Base-by-base conservation (phyloP, 2,797 vertebrate genomes). In the Gymnopithys bicolor region DNA sequence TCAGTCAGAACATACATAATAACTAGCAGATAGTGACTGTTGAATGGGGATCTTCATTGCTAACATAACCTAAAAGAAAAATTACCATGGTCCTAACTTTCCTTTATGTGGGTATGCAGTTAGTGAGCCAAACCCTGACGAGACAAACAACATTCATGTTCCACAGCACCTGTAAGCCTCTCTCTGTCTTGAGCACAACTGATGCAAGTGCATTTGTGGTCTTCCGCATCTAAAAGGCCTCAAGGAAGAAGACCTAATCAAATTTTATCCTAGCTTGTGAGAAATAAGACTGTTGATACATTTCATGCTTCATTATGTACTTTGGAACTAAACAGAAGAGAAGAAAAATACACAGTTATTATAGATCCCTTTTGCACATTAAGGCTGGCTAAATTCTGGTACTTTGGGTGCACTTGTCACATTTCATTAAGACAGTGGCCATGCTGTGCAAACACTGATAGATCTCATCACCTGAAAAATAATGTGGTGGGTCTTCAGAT, bases 301-400 rank as follows among this genome's bases (percentile, higher is more conserved):
- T 56, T 90, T 82, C 66, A 62, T 27, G 37, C 84, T 77, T 75
- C n/a, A 41, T 35, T 86, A 83, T 10, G 19, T 58, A 85, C 69
- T 93, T 66, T 55, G 49, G 33, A 84, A 70, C 63, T 66, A 71
- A 89, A 81, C 16, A 78, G 19, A 79, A 74, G 1, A 77, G 45
- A 43, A 37, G 25, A 74, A 91, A 87, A 71, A 21, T 18, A 78
- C 93, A 66, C 59, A 89, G 60, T 56, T 8, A 49, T 64, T 88
- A 66, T 13, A 71, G 53, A 84, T 49, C 52, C 43, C 48, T 85
- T 93, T 56, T 70, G 69, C 49, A 97, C 95, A 97, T 96, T 97
- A 97, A 97, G 95, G 95, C 51, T 97, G 94, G 96, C 95, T 97
- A 97, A 96, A 96, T 93, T 82, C 76, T 85, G 23, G 41, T 77